These are phyloP conservation scores for Virgularia gustaviana DNA, from an alignment of 92 coral and sea anemone genomes.

Conservation along the genomic window DNA sequence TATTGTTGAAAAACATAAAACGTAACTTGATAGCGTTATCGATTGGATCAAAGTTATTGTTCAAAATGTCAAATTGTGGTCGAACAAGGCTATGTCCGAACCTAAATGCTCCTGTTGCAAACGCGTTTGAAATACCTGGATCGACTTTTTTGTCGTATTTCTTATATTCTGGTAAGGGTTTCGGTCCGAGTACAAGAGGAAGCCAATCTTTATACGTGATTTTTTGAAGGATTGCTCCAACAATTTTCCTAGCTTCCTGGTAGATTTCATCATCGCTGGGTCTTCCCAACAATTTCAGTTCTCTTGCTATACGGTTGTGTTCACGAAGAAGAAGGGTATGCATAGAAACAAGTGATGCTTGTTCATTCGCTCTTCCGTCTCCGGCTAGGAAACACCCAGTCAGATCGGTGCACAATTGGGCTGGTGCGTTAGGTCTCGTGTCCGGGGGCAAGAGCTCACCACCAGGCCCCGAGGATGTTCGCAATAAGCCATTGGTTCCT, in stretches of 20 bases:
- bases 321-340: slow-evolving; percentile 25
- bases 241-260: slow-evolving; percentile 13
- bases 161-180: not conserved
- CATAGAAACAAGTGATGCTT: not conserved
- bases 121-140: slow-evolving; percentile 4
- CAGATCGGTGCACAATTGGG: not conserved
- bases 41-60: not conserved
- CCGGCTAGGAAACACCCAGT: slow-evolving; percentile 29
- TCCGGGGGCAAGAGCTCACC: not conserved
- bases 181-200: not conserved
- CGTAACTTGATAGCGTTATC: not conserved
- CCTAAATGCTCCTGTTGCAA: slow-evolving; percentile 22
- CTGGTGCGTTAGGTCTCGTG: not conserved
- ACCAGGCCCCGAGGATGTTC: not conserved
- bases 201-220: slow-evolving; percentile 14
- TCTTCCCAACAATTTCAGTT: not conserved
- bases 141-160: not conserved
- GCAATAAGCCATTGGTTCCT: not conserved
- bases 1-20: slow-evolving; percentile 16
- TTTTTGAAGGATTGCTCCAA: slow-evolving; percentile 24
- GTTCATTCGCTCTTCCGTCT: slow-evolving; percentile 20
- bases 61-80: slow-evolving; percentile 6
- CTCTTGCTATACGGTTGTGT: slow-evolving; percentile 19
- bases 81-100: slow-evolving; percentile 27
- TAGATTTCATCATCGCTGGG: slow-evolving; percentile 6